A percentile compares a stretch with the other conserved stretches of the same genome.
These are phyloP conservation scores for Cydia fagiglandana DNA, from an alignment of 1,140 invertebrate species.

Conservation along the genomic window DNA sequence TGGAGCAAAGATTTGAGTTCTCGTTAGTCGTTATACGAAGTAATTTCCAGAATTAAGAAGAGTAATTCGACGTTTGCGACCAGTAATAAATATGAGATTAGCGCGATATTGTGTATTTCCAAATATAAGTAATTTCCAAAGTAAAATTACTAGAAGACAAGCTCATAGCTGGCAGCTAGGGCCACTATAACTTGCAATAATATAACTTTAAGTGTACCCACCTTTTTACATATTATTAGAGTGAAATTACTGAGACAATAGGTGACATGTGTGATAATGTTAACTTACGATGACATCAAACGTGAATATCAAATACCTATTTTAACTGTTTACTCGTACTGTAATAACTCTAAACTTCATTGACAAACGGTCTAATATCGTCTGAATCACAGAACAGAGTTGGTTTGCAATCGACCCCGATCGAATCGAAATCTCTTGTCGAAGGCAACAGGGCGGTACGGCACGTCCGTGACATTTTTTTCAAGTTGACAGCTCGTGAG, in stretches of 20 bases:
- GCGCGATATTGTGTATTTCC: too few relatives aligned
- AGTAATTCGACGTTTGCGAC: too few relatives aligned
- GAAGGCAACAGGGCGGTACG: constrained; percentile 37
- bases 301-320: background rate
- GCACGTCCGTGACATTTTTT: constrained; percentile 41
- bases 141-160: too few relatives aligned
- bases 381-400: background rate
- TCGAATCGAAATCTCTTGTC: constrained; percentile 24
- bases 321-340: background rate
- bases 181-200: too few relatives aligned
- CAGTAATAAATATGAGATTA: too few relatives aligned
- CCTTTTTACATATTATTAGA: background rate
- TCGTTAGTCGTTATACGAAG: background rate
- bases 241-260: background rate
- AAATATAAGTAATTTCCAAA: too few relatives aligned
- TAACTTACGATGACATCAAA: background rate
- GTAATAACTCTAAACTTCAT: background rate
- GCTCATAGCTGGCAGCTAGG: too few relatives aligned
- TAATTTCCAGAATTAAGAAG: too few relatives aligned
- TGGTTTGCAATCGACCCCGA: constrained; percentile 4
- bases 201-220: too few relatives aligned
- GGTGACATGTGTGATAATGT: background rate
- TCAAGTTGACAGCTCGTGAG: constrained; percentile 45
- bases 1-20: background rate
- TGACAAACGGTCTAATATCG: background rate